Evolutionary conservation across 2,888 invertebrate species (phyloP), one percentile per base, ranked within the genome.

Genomic region (Zaprionus lineosus): DNA sequence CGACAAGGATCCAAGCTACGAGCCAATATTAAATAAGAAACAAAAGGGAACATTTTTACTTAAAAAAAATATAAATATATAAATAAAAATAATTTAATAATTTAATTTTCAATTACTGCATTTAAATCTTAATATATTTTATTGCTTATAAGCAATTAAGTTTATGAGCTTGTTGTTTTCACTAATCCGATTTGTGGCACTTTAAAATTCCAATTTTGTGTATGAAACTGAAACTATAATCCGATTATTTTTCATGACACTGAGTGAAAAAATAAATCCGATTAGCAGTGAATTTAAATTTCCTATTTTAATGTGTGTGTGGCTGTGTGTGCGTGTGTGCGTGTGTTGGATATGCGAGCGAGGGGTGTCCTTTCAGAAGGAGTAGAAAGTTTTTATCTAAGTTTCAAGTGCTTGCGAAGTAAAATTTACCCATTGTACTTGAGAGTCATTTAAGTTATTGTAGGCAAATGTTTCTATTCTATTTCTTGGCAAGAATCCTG

Each of bases 191-290:
- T 46, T 48, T 24, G 15, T 29, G 34, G 18, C 31, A 29, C 9
- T 34, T 43, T 16, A 18, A 21, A n/a, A n/a, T n/a, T n/a, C n/a
- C n/a, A n/a, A 28, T 26, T 39, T 44, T 12, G 24, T 21, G 36
- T 14, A 18, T 5, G 28, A 12, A 24, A 3, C 28, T 14, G 31
- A 26, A 6, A 31, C 28, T 29, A 39, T 71, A 71, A 71, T 57
- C 71, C 52, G 65, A 53, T 71, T 73, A 71, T 59, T 33, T 47
- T 47, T 26, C 36, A 60, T 43, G 50, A 6, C n/a, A n/a, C n/a
- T n/a, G n/a, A n/a, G n/a, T n/a, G n/a, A n/a, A n/a, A 50, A 61
- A 33, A 41, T 48, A 34, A 12, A 31, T 40, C 67, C 50, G 74
- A 60, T 74, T 76, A 67, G n/a, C n/a, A 8, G 47, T 14, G 18